Evolutionary conservation across 37 sponge, comb jelly and placozoan genomes (phyloP).

Genomic region (Cliona cf. orientalis): DNA sequence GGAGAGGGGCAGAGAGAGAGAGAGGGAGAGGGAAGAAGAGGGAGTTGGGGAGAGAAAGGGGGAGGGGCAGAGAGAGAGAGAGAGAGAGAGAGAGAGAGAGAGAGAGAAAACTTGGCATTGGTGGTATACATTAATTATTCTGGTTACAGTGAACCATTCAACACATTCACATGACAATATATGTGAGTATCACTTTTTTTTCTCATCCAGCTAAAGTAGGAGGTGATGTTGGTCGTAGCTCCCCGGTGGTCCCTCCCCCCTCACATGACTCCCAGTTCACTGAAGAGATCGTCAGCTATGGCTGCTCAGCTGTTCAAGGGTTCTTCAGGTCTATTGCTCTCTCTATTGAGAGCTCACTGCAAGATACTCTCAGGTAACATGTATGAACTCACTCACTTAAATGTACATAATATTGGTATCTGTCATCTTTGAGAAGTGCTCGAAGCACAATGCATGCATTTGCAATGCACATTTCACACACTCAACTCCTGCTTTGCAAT

Average conservation of each 20-base stretch:
- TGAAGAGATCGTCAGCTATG: conserved; percentile 29
- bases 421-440: too few relatives aligned
- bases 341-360: conserved; percentile 85
- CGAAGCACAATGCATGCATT: too few relatives aligned
- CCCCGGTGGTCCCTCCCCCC: too few relatives aligned
- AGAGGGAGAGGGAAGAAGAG: too few relatives aligned
- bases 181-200: not conserved
- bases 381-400: not conserved
- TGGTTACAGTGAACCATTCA: too few relatives aligned
- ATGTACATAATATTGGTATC: not conserved
- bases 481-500: not conserved
- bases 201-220: too few relatives aligned
- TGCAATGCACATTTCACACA: not conserved
- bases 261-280: not conserved
- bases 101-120: too few relatives aligned
- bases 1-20: too few relatives aligned
- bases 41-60: not conserved
- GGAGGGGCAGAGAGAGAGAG: too few relatives aligned
- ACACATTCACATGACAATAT: too few relatives aligned
- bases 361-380: conserved; percentile 88
- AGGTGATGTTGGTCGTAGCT: conserved; percentile 8
- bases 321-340: conserved; percentile 94
- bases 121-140: too few relatives aligned
- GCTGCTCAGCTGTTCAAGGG: conserved; percentile 86
- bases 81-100: too few relatives aligned